phyloP scores from a whole-genome alignment of 2,888 invertebrate species.

The Ptychoptera albimana region DNA sequence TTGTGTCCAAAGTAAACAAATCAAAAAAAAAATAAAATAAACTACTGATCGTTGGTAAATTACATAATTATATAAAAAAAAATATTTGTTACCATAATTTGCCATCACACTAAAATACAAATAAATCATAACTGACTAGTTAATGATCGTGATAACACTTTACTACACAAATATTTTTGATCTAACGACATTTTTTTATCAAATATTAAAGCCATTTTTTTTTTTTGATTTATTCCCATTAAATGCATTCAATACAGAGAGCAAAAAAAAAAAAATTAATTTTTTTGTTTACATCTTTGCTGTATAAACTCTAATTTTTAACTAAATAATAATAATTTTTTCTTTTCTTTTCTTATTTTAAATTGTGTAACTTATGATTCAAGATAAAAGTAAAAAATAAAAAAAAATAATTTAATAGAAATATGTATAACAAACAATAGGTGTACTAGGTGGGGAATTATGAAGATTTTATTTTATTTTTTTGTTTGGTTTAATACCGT shows the following conservation, averaged over 20 bases:
- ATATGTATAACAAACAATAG: background rate
- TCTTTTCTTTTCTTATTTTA: background rate
- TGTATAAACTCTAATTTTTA: background rate
- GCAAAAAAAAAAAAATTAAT: too few species aligned
- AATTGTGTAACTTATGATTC: background rate
- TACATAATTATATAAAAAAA: background rate
- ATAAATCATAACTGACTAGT: constrained; percentile 1
- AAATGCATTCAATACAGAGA: too few species aligned
- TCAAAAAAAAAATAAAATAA: background rate
- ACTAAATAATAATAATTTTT: background rate
- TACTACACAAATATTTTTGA: background rate
- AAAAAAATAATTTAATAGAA: background rate
- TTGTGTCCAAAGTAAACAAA: background rate
- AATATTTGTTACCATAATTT: constrained; percentile 5
- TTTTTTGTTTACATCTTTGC: background rate
- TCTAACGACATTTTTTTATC: background rate
- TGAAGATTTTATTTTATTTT: too few species aligned
- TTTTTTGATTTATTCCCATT: too few species aligned
- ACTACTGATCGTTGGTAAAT: background rate
- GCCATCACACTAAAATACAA: constrained; percentile 5
- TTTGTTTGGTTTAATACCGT: too few species aligned
- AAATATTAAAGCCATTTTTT: background rate
- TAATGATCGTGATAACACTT: background rate
- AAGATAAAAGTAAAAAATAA: background rate
- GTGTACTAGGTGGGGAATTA: too few species aligned